Evolutionary conservation across 1,140 invertebrate genomes (phyloP), one percentile per base, ranked within the genome.

Genomic region (Danaus plexippus): DNA sequence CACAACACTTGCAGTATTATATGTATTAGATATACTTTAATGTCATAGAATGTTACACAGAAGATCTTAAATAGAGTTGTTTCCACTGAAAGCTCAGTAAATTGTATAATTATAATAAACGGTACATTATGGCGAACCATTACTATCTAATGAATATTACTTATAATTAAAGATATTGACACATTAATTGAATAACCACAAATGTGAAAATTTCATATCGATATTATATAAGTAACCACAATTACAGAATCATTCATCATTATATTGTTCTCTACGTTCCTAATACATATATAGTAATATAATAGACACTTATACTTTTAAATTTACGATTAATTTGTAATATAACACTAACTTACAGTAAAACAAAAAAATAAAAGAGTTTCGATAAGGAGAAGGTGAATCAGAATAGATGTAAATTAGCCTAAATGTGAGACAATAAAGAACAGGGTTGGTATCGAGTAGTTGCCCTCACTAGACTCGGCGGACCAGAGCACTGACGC

Each of bases 1-100:
- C 5, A 55, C 13, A 52, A 11, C 47, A 47, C 53, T 43, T 47
- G 43, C 58, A 60, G 58, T 42, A 22, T 49, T 13, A 51, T 51
- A 9, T 42, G 22, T 55, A 51, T 69, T 71, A 70, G 69, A 81
- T 76, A 84, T 74, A 80, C 69, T 84, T 80, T 84, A 80, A 73
- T 82, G 70, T 69, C 64, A 80, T 69, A 79, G 75, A 81, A 73
- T 75, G 76, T 80, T 80, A 80, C 77, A 80, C 60, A 75, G 80
- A 80, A 79, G 72, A 71, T 55, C 70, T 76, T 77, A 75, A 59
- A 74, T 64, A 73, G 71, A 66, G 74, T 67, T 70, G 63, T 70
- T 70, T 78, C 62, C 71, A 77, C 67, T 74, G 63, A 80, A 80
- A 80, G 78, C 73, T 78, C 78, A 78, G 71, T 74, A 67, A 52